These are phyloP conservation scores for Eueides isabella DNA, from an alignment of 1,140 invertebrate species.

Conservation along the genomic window DNA sequence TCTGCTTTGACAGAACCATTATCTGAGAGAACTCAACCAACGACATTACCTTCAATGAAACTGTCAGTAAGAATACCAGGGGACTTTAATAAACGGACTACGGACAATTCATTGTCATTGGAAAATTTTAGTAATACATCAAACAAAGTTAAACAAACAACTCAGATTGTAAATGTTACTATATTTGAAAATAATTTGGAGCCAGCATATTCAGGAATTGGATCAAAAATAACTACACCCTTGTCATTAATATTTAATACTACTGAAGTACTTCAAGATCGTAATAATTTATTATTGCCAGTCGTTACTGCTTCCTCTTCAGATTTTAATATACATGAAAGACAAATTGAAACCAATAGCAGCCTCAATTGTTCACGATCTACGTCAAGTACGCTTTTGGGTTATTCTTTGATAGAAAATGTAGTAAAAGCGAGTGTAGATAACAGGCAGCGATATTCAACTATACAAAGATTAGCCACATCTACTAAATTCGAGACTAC, in stretches of 20 bases:
- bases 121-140: neutral
- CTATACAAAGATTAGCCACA: neutral
- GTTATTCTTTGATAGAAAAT: neutral
- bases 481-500: neutral
- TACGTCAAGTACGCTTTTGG: neutral
- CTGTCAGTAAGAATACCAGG: neutral
- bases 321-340: neutral
- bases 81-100: neutral
- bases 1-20: neutral
- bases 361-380: neutral
- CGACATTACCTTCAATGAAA: neutral
- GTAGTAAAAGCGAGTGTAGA: neutral
- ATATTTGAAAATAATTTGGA: neutral
- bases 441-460: neutral
- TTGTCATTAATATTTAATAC: neutral
- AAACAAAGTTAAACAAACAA: neutral
- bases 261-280: neutral
- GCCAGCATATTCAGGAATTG: neutral
- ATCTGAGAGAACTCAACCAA: neutral
- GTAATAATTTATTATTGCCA: neutral
- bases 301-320: neutral
- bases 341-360: neutral
- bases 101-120: neutral
- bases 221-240: neutral
- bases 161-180: neutral